A percentile compares a stretch with the other conserved stretches of the same genome.
These are phyloP conservation scores for Zele albiditarsus DNA, from an alignment of 2,888 invertebrate species.

Conservation along the genomic window DNA sequence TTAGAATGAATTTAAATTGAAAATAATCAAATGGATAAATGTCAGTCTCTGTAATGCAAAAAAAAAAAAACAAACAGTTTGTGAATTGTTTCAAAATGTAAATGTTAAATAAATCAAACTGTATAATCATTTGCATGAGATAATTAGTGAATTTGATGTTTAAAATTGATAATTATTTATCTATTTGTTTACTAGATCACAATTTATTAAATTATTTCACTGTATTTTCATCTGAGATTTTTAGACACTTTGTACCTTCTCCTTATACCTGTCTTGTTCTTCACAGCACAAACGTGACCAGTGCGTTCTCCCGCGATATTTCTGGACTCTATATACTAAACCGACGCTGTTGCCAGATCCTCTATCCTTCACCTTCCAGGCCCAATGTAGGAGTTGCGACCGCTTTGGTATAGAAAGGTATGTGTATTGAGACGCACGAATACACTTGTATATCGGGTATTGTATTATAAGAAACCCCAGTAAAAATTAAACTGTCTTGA, in stretches of 20 bases:
- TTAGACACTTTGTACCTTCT: constrained; percentile 47
- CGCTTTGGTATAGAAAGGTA: background rate
- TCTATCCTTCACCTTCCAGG: constrained; percentile 45
- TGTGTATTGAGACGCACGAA: background rate
- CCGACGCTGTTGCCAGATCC: constrained; percentile 65
- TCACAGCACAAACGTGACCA: constrained; percentile 50
- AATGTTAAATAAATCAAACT: background rate
- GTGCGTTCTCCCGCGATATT: constrained; percentile 55
- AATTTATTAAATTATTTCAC: no score
- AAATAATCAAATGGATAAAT: no score
- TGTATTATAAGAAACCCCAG: background rate
- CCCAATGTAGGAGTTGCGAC: background rate
- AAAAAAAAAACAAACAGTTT: background rate
- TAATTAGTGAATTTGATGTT: background rate
- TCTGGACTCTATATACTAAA: constrained; percentile 43
- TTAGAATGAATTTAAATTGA: no score
- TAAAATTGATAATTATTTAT: background rate
- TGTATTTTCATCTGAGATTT: background rate
- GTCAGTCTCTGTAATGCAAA: background rate
- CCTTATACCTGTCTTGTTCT: constrained; percentile 47
- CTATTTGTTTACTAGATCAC: background rate
- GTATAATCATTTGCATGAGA: background rate
- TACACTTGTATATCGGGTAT: background rate
- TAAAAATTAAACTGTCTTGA: background rate
- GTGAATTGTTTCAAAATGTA: background rate